Base-by-base conservation (phyloP, 2,888 invertebrate species). In the Idaea dimidiata region DNA sequence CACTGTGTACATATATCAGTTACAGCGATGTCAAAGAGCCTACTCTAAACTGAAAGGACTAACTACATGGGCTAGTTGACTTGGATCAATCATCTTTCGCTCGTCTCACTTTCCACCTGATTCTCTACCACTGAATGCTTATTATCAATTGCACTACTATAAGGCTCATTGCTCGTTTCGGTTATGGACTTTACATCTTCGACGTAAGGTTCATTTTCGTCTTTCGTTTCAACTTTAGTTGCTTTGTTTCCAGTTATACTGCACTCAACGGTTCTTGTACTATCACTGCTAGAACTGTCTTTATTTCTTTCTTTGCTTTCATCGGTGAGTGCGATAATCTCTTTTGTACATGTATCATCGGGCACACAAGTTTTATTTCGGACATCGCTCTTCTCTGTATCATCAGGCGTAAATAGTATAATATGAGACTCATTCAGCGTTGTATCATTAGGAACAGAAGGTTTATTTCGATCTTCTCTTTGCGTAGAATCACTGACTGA, bases 71-170 rank as follows among this genome's bases (percentile, higher is more conserved):
- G 32, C 8, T 16, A 24, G 17, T 54, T 59, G 32, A 55, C 60
- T 62, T 16, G 43, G 65, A 8, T 33, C 59, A 63, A 69, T 72
- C 72, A 69, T 59, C 72, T 72, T 61, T 68, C 69, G 60, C 61
- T 57, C 54, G 33, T 16, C 57, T 62, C 66, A 10, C n/a, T 0
- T 16, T 59, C 54, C 16, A 55, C 54, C 57, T 62, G 65, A 10
- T 17, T 0, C 17, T 59, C 54, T 16, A 55, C 54, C 5, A 16
- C 54, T 55, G 54, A 43, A 43, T 65, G 67, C 59, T 74, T 72
- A 6, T 43, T 43, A 0, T 43, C 10, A 10, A 43, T 43, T 43
- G 43, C 43, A 43, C 43, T 43, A 43, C 43, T 43, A 43, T 7
- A 43, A 14, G 24, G 24, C 24, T 24, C 24, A 24, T 24, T 24